Base-by-base conservation (phyloP, 1,140 invertebrate species). In the Arctopsyche grandis region DNA sequence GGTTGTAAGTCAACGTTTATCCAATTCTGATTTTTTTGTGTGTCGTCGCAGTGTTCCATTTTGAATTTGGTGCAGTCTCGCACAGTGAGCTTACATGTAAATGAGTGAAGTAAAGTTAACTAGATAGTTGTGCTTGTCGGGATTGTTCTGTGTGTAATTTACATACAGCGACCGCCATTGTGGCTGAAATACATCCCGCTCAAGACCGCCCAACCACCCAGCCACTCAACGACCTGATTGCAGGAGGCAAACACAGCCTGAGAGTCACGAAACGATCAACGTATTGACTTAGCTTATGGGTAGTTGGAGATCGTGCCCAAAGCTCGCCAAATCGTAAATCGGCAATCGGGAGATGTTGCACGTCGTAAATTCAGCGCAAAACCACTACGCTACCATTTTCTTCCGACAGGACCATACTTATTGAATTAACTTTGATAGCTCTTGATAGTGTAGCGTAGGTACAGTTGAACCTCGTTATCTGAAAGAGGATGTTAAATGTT, bases 141-240 rank as follows among this genome's bases (percentile, higher is more conserved):
- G 56, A 76, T 76, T 76, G 74, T 76, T 76, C 44, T 76, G 74
- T 63, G 58, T 66, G 21, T 76, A 76, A 76, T 76, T 76, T 76
- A 76, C 48, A 75, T 26, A n/a, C 14, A 69, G 21, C 43, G 21
- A 10, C 44, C 48, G 7, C 73, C 48, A 60, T 76, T 58, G 56
- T 74, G 38, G 46, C 5, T 22, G 10, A 52, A 38, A 44, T 71
- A n/a, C 24, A 44, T 46, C 43, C 24, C 60, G 16, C 3, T 1
- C 16, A 3, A 14, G 48, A 52, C 16, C 12, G 48, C 48, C 10
- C 16, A 52, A 52, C 48, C 48, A 52, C 48, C 48, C 16, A 14
- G 10, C 16, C 3, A 3, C 48, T 52, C 48, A 5, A 5, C 48
- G 12, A 38, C 29, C 29, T 38, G 29, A 7, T 38, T 38, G 29